Conservation (phyloP, 2,113 vertebrate species). For the Strix aluco region DNA sequence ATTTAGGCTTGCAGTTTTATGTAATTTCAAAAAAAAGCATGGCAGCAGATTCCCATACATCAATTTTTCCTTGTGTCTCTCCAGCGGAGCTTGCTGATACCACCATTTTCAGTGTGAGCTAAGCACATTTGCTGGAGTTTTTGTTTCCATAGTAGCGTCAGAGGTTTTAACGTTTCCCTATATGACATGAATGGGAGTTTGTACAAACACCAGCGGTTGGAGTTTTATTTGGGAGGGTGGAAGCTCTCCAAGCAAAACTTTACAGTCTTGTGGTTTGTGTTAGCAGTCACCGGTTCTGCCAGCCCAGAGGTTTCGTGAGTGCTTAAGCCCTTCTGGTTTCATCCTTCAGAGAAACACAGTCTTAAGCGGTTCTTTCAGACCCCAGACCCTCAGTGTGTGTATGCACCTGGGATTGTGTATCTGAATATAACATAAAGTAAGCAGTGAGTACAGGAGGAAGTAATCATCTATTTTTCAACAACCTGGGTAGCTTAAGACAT, state of each 20-base stretch:
- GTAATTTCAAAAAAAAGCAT: background rate
- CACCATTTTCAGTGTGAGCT: background rate
- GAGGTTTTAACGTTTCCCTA: background rate
- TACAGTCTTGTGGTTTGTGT: constrained; percentile 4
- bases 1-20: constrained; percentile 33
- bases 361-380: background rate
- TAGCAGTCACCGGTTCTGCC: background rate
- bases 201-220: background rate
- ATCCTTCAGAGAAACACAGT: background rate
- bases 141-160: background rate
- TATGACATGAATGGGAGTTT: background rate
- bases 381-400: accelerated
- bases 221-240: constrained; percentile 13
- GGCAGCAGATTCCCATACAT: background rate
- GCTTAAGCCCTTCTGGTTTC: background rate
- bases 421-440: background rate
- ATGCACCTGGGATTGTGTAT: background rate
- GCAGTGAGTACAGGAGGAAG: background rate
- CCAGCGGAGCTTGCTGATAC: background rate
- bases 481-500: background rate
- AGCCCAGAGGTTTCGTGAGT: background rate
- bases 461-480: background rate
- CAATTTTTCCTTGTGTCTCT: background rate
- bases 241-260: constrained; percentile 33
- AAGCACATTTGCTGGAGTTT: background rate